Conservation (phyloP, 92 coral and sea anemone species). For the Blastomussa wellsi region DNA sequence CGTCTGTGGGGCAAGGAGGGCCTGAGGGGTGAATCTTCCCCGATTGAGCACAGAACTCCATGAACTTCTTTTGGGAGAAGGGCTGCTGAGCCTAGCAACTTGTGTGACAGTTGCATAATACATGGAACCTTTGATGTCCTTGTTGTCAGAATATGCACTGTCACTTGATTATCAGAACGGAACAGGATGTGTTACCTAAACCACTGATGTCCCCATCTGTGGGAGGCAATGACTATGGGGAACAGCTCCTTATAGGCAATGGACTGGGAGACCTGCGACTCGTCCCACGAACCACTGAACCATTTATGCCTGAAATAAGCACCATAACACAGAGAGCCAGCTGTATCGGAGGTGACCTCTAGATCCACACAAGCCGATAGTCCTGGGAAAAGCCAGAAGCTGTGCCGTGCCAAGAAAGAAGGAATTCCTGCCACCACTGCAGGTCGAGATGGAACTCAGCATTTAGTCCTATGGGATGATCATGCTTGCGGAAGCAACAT, state of each 20-base stretch:
- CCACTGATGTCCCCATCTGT: constrained; percentile 38
- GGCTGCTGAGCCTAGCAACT: constrained; percentile 33
- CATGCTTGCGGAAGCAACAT: not conserved
- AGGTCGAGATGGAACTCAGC: not conserved
- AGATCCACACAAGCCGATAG: constrained; percentile 14
- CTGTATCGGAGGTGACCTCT: constrained; percentile 32
- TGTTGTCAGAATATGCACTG: constrained; percentile 45
- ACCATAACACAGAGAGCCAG: constrained; percentile 25
- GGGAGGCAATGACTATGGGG: constrained; percentile 48
- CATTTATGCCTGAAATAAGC: constrained; percentile 8
- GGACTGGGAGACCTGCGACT: constrained; percentile 9
- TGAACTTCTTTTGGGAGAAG: constrained; percentile 32
- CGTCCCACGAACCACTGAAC: constrained; percentile 5
- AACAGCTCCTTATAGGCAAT: constrained; percentile 54
- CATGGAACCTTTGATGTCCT: constrained; percentile 43
- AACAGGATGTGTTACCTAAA: constrained; percentile 36
- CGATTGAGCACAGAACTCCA: constrained; percentile 4
- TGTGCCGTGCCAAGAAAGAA: constrained; percentile 6
- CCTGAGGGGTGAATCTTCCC: constrained; percentile 24
- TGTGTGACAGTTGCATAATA: constrained; percentile 49
- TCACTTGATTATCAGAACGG: constrained; percentile 52
- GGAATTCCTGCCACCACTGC: too few relatives aligned
- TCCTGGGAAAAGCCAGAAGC: constrained; percentile 22
- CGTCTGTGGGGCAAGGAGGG: too few relatives aligned
- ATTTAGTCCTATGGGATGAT: constrained; percentile 8